Conservation (phyloP, 2,797 vertebrate genomes). For the Acrocephalus scirpaceus region DNA sequence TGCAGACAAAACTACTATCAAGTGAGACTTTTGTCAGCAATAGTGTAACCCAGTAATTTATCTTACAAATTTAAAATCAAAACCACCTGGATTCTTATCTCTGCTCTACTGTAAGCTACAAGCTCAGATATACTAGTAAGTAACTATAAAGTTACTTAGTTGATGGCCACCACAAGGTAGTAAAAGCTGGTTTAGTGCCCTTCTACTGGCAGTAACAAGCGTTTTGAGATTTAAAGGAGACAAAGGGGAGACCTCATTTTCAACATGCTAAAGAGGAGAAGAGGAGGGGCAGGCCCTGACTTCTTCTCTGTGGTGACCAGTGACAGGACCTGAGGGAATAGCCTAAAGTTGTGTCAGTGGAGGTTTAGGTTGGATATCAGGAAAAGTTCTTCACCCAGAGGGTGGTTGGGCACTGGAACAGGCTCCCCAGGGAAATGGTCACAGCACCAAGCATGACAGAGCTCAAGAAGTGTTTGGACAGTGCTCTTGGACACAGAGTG, state of each 20-base stretch:
- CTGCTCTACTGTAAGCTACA: not conserved
- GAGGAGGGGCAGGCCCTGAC: not conserved
- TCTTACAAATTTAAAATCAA: not conserved
- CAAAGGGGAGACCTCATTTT: not conserved
- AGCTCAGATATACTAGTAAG: not conserved
- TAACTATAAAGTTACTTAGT: not conserved
- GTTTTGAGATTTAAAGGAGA: not conserved
- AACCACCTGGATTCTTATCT: not conserved
- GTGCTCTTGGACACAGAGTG: rapidly evolving
- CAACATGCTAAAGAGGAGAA: not conserved
- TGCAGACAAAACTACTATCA: not conserved
- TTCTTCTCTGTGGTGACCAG: not conserved
- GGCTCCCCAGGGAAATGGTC: not conserved
- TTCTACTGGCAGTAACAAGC: not conserved
- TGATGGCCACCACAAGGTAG: not conserved
- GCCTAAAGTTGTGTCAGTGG: not conserved
- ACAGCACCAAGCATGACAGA: not conserved
- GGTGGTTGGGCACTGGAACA: not conserved
- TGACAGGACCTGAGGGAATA: not conserved
- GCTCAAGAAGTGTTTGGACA: not conserved
- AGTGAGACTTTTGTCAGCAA: not conserved
- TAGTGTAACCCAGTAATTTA: not conserved
- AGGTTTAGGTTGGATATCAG: not conserved
- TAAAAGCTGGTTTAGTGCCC: not conserved
- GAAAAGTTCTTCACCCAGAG: not conserved